These are phyloP conservation scores for Peromyscus melanophrys DNA, from an alignment of 2,797 vertebrate species.

Conservation along the genomic window DNA sequence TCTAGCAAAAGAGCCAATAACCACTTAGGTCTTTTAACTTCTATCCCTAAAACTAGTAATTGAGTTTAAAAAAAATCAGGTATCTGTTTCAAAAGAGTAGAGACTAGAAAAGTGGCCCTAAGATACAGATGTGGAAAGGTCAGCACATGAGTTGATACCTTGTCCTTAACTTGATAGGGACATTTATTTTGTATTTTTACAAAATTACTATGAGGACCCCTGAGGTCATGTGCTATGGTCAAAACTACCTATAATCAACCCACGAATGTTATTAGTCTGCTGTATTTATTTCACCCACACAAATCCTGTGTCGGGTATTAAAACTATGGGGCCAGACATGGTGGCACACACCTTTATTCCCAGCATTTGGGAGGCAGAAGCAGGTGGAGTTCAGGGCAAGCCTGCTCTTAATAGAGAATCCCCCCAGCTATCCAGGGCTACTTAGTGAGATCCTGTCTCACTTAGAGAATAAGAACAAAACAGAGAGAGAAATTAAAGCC, in stretches of 20 bases:
- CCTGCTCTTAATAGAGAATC: background rate
- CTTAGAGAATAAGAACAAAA: background rate
- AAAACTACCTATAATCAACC: constrained; percentile 45
- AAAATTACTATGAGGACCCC: constrained; percentile 13
- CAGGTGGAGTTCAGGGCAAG: background rate
- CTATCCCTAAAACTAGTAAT: constrained; percentile 46
- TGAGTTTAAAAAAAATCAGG: constrained; percentile 10
- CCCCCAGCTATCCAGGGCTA: background rate
- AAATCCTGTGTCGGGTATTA: constrained; percentile 41
- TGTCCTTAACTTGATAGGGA: background rate
- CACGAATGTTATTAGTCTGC: background rate
- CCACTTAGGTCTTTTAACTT: constrained; percentile 45
- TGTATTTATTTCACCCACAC: constrained; percentile 23
- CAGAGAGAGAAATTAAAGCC: constrained; percentile 27
- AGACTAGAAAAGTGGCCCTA: constrained; percentile 14
- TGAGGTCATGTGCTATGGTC: background rate
- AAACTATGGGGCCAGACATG: background rate
- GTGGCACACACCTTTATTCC: background rate
- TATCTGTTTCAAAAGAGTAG: constrained; percentile 37
- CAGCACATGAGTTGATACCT: background rate
- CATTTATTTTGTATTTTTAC: constrained; percentile 6
- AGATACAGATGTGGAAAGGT: background rate
- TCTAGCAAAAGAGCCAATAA: constrained; percentile 59
- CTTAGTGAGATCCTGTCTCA: background rate
- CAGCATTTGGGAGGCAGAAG: background rate